A percentile compares a stretch with the other conserved stretches of the same genome.
Evolutionary conservation across 2,113 vertebrate genomes (phyloP).

Genomic region (Vimba vimba): DNA sequence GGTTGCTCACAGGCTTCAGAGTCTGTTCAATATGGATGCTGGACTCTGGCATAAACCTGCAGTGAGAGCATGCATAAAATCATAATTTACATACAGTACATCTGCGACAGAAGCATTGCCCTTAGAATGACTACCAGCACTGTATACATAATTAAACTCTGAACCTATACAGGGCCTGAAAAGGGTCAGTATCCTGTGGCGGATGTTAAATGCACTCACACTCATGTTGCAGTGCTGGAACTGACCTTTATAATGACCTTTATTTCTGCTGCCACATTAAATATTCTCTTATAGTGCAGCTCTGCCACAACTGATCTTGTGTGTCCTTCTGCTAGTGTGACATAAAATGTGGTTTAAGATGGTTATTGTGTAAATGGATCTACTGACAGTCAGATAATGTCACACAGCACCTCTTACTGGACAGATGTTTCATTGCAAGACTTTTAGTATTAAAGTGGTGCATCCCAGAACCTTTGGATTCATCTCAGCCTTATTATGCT

Average conservation of each 20-base stretch:
- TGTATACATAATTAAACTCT: conserved; percentile 50
- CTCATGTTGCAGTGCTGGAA: conserved; percentile 15
- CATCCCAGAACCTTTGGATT: neutral
- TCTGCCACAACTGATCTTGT: neutral
- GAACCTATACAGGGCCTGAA: conserved; percentile 35
- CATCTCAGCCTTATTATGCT: neutral
- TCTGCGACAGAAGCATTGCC: conserved; percentile 39
- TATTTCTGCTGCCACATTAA: conserved; percentile 31
- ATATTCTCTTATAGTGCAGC: neutral
- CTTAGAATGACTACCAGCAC: conserved; percentile 42
- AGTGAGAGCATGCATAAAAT: conserved; percentile 51
- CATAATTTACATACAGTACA: conserved; percentile 60
- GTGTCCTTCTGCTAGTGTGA: conserved; percentile 14
- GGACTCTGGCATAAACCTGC: conserved; percentile 25
- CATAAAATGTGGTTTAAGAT: conserved; percentile 2
- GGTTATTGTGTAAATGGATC: neutral
- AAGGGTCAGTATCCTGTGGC: conserved; percentile 12
- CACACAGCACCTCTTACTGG: conserved; percentile 63
- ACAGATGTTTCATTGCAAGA: conserved; percentile 3
- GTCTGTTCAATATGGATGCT: conserved; percentile 53
- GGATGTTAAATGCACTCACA: conserved; percentile 9
- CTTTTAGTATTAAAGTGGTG: neutral
- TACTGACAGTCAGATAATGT: conserved; percentile 28
- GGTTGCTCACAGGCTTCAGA: conserved; percentile 15
- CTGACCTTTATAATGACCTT: conserved; percentile 23